These are phyloP conservation scores for Labia minor DNA, from an alignment of 2,888 invertebrate species.

Conservation along the genomic window DNA sequence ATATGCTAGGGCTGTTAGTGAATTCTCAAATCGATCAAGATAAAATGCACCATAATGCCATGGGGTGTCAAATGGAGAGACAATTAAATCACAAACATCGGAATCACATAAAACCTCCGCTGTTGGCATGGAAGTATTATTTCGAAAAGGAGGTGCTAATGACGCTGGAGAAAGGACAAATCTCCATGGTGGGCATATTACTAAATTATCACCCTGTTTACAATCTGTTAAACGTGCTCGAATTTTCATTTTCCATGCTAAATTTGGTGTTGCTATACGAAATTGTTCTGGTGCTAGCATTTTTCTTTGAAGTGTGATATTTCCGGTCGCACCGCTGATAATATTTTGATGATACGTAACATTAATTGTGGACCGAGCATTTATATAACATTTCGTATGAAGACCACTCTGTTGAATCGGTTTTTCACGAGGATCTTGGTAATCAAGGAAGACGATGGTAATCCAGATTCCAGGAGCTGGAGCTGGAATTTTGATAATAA, in stretches of 20 bases:
- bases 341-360: neutral
- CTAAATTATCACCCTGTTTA: neutral
- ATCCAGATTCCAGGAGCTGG: conserved; percentile 63
- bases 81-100: neutral
- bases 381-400: neutral
- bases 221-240: neutral
- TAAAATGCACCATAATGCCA: neutral
- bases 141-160: neutral
- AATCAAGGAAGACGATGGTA: conserved; percentile 64
- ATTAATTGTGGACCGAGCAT: neutral
- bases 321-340: neutral
- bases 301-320: neutral
- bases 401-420: conserved; percentile 65
- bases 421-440: conserved; percentile 60
- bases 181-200: neutral
- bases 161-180: neutral
- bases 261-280: neutral
- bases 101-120: neutral
- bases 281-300: neutral
- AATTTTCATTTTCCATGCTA: neutral
- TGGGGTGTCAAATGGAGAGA: neutral
- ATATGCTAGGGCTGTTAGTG: neutral
- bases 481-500: conserved; percentile 29
- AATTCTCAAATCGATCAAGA: neutral
- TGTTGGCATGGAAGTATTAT: neutral